Conservation (phyloP, 92 coral and sea anemone species). For the Zoanthus gigantus region DNA sequence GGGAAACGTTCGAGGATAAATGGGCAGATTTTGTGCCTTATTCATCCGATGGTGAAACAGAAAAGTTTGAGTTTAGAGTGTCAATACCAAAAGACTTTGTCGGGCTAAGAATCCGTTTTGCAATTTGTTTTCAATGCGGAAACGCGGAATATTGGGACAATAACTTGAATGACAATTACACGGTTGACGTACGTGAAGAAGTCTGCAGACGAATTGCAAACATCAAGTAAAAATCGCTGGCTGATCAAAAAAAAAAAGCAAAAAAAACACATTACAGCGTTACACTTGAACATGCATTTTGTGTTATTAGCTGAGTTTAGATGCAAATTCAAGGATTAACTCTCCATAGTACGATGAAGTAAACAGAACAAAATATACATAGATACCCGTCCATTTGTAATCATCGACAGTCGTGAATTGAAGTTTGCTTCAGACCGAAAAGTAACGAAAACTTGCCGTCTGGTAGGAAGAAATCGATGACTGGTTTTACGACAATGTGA, state of each 20-base stretch:
- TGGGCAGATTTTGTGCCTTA: background rate
- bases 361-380: too few relatives aligned
- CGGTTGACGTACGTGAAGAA: background rate
- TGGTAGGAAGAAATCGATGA: too few relatives aligned
- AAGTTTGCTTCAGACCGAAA: too few relatives aligned
- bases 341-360: background rate
- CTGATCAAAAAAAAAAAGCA: background rate
- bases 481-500: too few relatives aligned
- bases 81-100: background rate
- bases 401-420: too few relatives aligned
- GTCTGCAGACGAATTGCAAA: background rate
- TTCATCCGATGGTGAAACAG: background rate
- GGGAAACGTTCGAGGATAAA: conserved; percentile 3
- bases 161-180: conserved; percentile 13
- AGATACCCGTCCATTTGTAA: too few relatives aligned
- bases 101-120: conserved; percentile 4
- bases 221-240: background rate
- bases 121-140: background rate
- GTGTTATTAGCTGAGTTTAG: background rate
- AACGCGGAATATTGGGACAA: conserved; percentile 16
- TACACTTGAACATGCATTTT: background rate
- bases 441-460: too few relatives aligned
- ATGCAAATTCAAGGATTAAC: background rate
- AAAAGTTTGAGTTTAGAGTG: conserved; percentile 1
- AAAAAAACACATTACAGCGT: background rate